These are phyloP conservation scores for Heliconius erato DNA, from an alignment of 2,888 invertebrate species.

Conservation along the genomic window DNA sequence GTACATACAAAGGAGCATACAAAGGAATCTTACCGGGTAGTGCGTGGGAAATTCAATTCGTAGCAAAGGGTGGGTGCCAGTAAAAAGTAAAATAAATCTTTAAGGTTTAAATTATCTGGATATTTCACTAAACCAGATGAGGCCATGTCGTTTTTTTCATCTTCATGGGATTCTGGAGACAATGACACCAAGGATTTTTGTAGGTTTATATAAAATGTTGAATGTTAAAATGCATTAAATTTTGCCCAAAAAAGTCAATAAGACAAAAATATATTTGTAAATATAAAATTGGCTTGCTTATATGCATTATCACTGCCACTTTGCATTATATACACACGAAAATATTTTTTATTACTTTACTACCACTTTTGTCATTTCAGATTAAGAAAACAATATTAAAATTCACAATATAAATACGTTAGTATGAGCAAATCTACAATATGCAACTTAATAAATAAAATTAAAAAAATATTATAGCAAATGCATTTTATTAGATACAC, in stretches of 20 bases:
- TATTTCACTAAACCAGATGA: conserved; percentile 88
- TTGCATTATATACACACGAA: neutral
- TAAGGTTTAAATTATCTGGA: conserved; percentile 95
- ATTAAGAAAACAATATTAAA: neutral
- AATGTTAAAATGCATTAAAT: neutral
- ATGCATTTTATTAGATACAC: neutral
- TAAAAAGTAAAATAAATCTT: conserved; percentile 96
- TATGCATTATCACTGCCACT: neutral
- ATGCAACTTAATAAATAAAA: neutral
- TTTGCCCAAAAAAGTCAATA: neutral
- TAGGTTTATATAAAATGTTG: neutral
- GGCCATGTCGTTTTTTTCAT: conserved; percentile 82
- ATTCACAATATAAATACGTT: neutral
- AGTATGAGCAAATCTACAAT: neutral
- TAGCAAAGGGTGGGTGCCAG: conserved; percentile 98
- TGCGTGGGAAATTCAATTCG: conserved; percentile 98
- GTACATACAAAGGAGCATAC: conserved; percentile 12
- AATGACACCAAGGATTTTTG: conserved; percentile 29
- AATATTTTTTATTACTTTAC: neutral
- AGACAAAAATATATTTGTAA: neutral
- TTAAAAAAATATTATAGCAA: neutral
- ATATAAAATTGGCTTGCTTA: too few relatives aligned
- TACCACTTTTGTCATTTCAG: neutral
- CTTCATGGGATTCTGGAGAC: conserved; percentile 78
- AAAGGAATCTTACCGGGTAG: conserved; percentile 89